These are phyloP conservation scores for Pimephales promelas DNA, from an alignment of 2,113 vertebrate species.

Conservation along the genomic window DNA sequence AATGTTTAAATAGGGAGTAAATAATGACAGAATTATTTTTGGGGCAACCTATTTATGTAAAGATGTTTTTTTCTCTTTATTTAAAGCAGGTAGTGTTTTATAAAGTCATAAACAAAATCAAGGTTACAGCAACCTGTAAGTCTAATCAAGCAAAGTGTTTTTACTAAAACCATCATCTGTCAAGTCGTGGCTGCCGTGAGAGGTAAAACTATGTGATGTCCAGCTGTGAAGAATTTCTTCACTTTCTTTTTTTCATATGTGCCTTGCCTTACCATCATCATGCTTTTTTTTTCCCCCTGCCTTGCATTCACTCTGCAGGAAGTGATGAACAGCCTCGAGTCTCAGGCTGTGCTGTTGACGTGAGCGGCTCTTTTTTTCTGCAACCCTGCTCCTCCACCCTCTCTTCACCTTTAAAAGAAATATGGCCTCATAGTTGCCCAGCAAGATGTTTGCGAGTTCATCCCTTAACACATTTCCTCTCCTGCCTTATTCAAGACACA, in stretches of 20 bases:
- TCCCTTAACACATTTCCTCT: slow-evolving; percentile 3
- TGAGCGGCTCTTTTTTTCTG: slow-evolving; percentile 5
- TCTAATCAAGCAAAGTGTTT: slow-evolving; percentile 39
- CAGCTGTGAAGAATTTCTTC: slow-evolving; percentile 38
- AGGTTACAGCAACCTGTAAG: slow-evolving; percentile 13
- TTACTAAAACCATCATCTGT: slow-evolving; percentile 39
- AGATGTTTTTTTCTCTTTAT: not conserved
- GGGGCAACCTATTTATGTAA: not conserved
- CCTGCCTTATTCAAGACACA: not conserved
- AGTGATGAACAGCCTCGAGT: slow-evolving; percentile 29
- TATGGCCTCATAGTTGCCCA: slow-evolving; percentile 16
- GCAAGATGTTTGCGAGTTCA: not conserved
- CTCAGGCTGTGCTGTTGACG: slow-evolving; percentile 36
- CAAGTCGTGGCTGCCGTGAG: slow-evolving; percentile 3
- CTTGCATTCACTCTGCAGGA: slow-evolving; percentile 28
- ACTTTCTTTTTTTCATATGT: not conserved
- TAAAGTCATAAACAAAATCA: slow-evolving; percentile 26
- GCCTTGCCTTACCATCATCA: slow-evolving; percentile 3
- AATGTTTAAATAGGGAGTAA: not conserved
- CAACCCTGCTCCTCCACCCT: slow-evolving; percentile 6
- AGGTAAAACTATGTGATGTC: slow-evolving; percentile 30
- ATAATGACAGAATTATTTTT: not conserved
- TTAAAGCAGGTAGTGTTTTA: not conserved
- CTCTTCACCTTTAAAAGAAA: slow-evolving; percentile 33
- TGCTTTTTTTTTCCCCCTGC: not conserved